These are phyloP conservation scores for Drosophila erecta DNA, from an alignment of 1,140 invertebrate species.

Conservation along the genomic window DNA sequence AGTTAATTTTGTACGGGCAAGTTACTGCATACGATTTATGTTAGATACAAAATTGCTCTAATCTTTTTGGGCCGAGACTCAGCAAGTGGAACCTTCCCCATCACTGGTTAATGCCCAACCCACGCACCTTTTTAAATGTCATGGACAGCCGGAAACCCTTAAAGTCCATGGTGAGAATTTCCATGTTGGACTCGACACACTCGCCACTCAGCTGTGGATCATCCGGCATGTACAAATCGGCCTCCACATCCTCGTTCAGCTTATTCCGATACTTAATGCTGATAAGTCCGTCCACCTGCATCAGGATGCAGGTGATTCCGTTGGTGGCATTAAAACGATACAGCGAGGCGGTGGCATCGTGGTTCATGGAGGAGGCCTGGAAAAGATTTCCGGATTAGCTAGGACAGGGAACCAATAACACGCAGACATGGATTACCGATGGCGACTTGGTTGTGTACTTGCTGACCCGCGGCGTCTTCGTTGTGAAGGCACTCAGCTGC, in stretches of 20 bases:
- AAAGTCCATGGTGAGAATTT: slow-evolving; percentile 89
- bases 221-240: slow-evolving; percentile 88
- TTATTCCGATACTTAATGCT: slow-evolving; percentile 89
- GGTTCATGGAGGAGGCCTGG: slow-evolving; percentile 75
- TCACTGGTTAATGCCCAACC: slow-evolving; percentile 5
- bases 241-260: slow-evolving; percentile 88
- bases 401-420: not conserved
- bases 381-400: not conserved
- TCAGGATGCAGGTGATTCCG: slow-evolving; percentile 88
- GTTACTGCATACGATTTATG: not conserved
- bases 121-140: slow-evolving; percentile 88
- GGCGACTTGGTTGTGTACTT: slow-evolving; percentile 86
- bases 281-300: slow-evolving; percentile 88
- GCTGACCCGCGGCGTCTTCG: slow-evolving; percentile 86
- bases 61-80: too few relatives aligned
- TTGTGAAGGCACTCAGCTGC: slow-evolving; percentile 86
- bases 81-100: not conserved
- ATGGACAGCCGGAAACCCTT: slow-evolving; percentile 89
- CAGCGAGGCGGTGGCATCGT: slow-evolving; percentile 85
- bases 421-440: slow-evolving; percentile 77
- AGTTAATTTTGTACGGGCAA: not conserved
- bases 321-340: slow-evolving; percentile 88
- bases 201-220: slow-evolving; percentile 87
- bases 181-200: slow-evolving; percentile 89
- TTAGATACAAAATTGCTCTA: too few relatives aligned